Conservation (phyloP, 2,797 vertebrate genomes). For the Notolepis coatsorum region DNA sequence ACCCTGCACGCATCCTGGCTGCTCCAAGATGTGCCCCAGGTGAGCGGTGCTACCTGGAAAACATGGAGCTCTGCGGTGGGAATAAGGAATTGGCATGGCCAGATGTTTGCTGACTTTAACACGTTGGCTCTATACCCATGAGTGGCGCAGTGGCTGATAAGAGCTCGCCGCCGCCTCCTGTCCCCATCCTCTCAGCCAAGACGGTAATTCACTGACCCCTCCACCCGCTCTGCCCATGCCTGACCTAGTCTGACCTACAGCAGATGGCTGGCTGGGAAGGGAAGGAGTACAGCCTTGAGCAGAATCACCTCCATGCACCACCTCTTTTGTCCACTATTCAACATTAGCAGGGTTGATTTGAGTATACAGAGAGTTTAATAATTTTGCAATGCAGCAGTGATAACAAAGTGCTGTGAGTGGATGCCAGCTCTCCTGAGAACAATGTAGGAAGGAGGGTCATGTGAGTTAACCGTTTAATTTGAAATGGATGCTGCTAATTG, state of each 20-base stretch:
- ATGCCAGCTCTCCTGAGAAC: neutral
- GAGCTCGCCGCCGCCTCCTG: slow-evolving; percentile 41
- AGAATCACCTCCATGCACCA: slow-evolving; percentile 12
- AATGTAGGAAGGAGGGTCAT: neutral
- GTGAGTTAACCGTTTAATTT: neutral
- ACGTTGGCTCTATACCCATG: slow-evolving; percentile 45
- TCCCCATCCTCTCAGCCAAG: slow-evolving; percentile 20
- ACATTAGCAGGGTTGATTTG: slow-evolving; percentile 1
- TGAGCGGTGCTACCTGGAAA: slow-evolving; percentile 39
- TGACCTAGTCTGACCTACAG: slow-evolving; percentile 34
- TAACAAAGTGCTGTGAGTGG: neutral
- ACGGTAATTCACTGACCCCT: slow-evolving; percentile 38
- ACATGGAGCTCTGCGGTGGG: slow-evolving; percentile 13
- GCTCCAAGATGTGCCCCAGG: slow-evolving; percentile 26
- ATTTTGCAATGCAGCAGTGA: neutral
- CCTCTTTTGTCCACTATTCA: no score
- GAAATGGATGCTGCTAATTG: neutral
- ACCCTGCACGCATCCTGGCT: slow-evolving; percentile 5
- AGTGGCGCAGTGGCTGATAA: slow-evolving; percentile 51
- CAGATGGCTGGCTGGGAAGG: slow-evolving; percentile 53
- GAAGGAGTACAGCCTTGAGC: slow-evolving; percentile 3
- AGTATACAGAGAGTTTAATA: neutral
- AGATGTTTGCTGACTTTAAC: slow-evolving; percentile 63
- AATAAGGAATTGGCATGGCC: slow-evolving; percentile 27
- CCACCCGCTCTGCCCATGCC: slow-evolving; percentile 15